Base-by-base conservation (phyloP, 2,888 invertebrate species). In the Rhodophaea formosa region DNA sequence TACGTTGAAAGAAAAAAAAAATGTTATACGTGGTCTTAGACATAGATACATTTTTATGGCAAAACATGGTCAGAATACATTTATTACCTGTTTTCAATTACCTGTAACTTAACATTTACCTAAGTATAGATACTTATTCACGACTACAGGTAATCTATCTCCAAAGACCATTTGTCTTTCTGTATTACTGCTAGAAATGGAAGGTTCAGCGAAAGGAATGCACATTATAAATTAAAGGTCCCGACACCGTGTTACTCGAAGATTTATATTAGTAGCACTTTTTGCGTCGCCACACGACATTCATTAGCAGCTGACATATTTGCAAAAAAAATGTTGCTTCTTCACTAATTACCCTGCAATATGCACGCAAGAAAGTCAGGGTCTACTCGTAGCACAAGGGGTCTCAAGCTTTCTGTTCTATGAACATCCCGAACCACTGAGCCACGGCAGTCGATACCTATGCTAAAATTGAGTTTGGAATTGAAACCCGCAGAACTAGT, bases 151-250 rank as follows among this genome's bases (percentile, higher is more conserved):
- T 23, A 49, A 49, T 39, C 29, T 54, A 53, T 39, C 39, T 52
- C 5, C 44, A 30, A 53, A n/a, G 1, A 53, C 16, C 53, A 43
- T 53, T 53, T 43, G 42, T 53, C 43, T 53, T 51, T 17, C 39
- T 29, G 29, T 29, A 42, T 42, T 53, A 56, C 57, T 60, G 59
- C 58, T 55, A 67, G 61, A 65, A 66, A 62, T 69, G 63, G 70
- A 71, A 57, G 75, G 80, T 77, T 77, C 79, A 74, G 63, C 65
- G 77, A 69, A 65, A 78, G 72, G 83, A 83, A 89, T 88, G 75
- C 76, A 70, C 78, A 81, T 86, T 81, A 85, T 82, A 81, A 86
- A 86, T 88, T 86, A 84, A 77, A 85, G 83, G 80, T 80, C 79
- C 72, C 70, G 78, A 80, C 77, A 75, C 73, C 69, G 75, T 76